Evolutionary conservation across 2,113 vertebrate species (phyloP), one percentile per base, ranked within the genome.

Genomic region (Colistium nudipinnis): DNA sequence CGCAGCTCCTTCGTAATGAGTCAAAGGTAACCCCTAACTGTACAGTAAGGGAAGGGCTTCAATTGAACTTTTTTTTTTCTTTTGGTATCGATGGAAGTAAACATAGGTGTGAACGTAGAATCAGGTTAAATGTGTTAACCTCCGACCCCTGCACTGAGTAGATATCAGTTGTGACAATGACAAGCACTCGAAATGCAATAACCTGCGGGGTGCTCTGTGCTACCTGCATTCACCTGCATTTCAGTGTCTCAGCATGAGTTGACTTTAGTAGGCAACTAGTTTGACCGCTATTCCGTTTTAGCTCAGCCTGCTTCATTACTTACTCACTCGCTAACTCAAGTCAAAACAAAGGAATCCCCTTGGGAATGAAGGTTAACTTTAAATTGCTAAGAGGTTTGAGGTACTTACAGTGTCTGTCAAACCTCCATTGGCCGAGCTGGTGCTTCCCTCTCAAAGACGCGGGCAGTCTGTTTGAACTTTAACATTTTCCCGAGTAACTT

Each of bases 151-250:
- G n/a, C n/a, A n/a, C n/a, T n/a, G n/a, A n/a, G n/a, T n/a, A n/a
- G n/a, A n/a, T n/a, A n/a, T n/a, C n/a, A n/a, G n/a, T n/a, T n/a
- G n/a, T n/a, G n/a, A n/a, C n/a, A n/a, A n/a, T n/a, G 43, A 4
- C 7, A 44, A 10, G 17, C 20, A 20, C 30, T 31, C 8, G 30
- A 44, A n/a, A 20, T 20, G 2, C 41, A 39, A 16, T n/a, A n/a
- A 41, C 39, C 17, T n/a, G 5, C 6, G 3, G 16, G 5, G 4
- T 9, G 43, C 19, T 19, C 19, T 20, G 10, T 22, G 43, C 12
- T 11, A 22, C 17, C 19, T 63, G 22, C 4, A 60, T 53, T 28
- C 0, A 61, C 59, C 62, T 65, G 31, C 27, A 35, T 41, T 47
- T 22, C 12, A 43, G 35, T 45, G 6, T 38, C 4, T 65, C 20